These are phyloP conservation scores for Macaria liturata DNA, from an alignment of 2,888 invertebrate species.

Conservation along the genomic window DNA sequence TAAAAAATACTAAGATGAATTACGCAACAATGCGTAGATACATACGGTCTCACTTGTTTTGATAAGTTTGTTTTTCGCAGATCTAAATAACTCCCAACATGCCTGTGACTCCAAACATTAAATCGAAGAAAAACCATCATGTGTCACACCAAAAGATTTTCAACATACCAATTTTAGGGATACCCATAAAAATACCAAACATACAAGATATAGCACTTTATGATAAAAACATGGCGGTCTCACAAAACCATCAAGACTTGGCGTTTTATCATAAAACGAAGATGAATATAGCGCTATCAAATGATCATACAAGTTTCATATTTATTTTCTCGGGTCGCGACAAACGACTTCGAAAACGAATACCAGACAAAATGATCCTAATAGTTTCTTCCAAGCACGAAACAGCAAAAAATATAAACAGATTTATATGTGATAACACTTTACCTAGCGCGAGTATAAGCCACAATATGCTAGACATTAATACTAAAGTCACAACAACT, in stretches of 20 bases:
- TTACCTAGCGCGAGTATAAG: not conserved
- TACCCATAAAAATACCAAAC: not conserved
- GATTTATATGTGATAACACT: not conserved
- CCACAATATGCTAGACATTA: constrained; percentile 6
- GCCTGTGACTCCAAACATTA: constrained; percentile 1
- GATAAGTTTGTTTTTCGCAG: too few species aligned
- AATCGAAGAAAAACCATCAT: constrained; percentile 1
- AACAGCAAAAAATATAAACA: not conserved
- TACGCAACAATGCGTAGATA: too few species aligned
- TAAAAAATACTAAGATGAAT: too few species aligned
- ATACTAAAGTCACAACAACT: not conserved
- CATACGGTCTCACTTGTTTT: too few species aligned
- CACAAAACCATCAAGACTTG: not conserved
- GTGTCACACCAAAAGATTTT: constrained; percentile 6
- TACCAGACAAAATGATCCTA: not conserved
- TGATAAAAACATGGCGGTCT: not conserved
- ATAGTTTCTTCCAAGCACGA: not conserved
- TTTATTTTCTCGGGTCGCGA: not conserved
- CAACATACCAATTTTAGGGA: not conserved
- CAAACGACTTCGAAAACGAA: not conserved
- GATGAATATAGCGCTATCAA: not conserved
- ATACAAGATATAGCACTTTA: not conserved
- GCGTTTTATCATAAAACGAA: not conserved
- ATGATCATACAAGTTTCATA: not conserved
- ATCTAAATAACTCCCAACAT: not conserved